Evolutionary conservation across 2,113 vertebrate species (phyloP), one percentile per base, ranked within the genome.

Genomic region (Callorhinus ursinus): DNA sequence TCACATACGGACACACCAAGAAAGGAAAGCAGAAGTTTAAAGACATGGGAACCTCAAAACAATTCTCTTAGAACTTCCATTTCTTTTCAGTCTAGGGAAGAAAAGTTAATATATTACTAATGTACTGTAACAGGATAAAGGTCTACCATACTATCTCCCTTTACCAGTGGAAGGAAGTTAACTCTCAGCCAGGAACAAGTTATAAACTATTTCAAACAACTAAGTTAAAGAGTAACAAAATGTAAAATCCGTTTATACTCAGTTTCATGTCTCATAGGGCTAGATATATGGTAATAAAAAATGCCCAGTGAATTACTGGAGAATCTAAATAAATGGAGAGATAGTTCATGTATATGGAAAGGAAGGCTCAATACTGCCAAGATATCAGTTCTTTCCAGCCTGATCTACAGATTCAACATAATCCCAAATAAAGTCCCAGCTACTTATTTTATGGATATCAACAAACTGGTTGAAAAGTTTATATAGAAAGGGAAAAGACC

Each of bases 101-200:
- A 81, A 82, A 71, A 65, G 97, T 98, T 97, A 98, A 98, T 98
- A 91, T 95, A 96, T 98, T 79, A 98, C 98, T 96, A 95, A 98
- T 86, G 77, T 97, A 98, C 39, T 91, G 87, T 91, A 98, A 97
- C 72, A 96, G 97, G 93, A 94, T 98, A 98, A 98, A 98, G 97
- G 96, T 98, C 96, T 95, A 96, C 94, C 90, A 90, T 87, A 95
- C 63, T 61, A 74, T 72, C 83, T 82, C 91, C 51, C 89, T 93
- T 96, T 96, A 91, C 67, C 65, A 93, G 5, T 94, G 42, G 88
- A 95, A 98, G 63, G 63, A 97, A 97, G 96, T 95, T 91, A 96
- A 83, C 87, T 93, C 24, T 96, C 74, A 59, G 67, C 11, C 76
- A 93, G 63, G 51, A 96, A 91, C 67, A 33, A n/a, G n/a, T 55